Evolutionary conservation across 2,888 invertebrate species (phyloP).

Genomic region (Malacosoma neustria): DNA sequence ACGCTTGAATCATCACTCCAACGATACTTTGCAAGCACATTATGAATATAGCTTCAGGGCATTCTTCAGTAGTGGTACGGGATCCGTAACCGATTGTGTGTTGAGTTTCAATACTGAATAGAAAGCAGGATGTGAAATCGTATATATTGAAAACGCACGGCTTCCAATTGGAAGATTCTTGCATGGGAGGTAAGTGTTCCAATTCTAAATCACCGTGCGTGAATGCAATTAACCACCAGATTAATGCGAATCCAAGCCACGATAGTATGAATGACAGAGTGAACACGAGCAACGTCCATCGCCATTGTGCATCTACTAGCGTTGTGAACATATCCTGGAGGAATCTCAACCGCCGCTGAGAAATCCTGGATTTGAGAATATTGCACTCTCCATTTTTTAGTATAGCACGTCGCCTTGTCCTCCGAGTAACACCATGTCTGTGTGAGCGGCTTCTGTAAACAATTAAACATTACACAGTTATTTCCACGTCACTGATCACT

Average conservation of each 20-base stretch:
- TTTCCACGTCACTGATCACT: slow-evolving; percentile 31
- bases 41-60: slow-evolving; percentile 91
- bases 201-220: slow-evolving; percentile 88
- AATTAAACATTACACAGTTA: slow-evolving; percentile 30
- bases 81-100: slow-evolving; percentile 93
- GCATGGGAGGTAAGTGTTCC: slow-evolving; percentile 71
- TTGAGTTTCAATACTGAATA: slow-evolving; percentile 95
- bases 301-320: slow-evolving; percentile 94
- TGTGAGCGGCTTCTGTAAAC: slow-evolving; percentile 79
- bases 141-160: slow-evolving; percentile 88
- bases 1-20: slow-evolving; percentile 87
- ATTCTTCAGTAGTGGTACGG: slow-evolving; percentile 90
- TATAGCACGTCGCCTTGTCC: slow-evolving; percentile 88
- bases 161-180: slow-evolving; percentile 75
- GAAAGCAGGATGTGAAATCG: slow-evolving; percentile 90
- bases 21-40: slow-evolving; percentile 93
- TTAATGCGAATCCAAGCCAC: slow-evolving; percentile 88
- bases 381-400: slow-evolving; percentile 98
- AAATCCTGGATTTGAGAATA: slow-evolving; percentile 91
- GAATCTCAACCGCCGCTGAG: slow-evolving; percentile 84
- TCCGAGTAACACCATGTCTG: slow-evolving; percentile 79
- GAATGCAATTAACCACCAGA: slow-evolving; percentile 92
- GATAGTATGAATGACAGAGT: slow-evolving; percentile 89
- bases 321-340: slow-evolving; percentile 91
- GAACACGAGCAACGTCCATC: slow-evolving; percentile 91